Evolutionary conservation across 2,888 invertebrate species (phyloP), one percentile per base, ranked within the genome.

Genomic region (Chrysolina oricalcia): DNA sequence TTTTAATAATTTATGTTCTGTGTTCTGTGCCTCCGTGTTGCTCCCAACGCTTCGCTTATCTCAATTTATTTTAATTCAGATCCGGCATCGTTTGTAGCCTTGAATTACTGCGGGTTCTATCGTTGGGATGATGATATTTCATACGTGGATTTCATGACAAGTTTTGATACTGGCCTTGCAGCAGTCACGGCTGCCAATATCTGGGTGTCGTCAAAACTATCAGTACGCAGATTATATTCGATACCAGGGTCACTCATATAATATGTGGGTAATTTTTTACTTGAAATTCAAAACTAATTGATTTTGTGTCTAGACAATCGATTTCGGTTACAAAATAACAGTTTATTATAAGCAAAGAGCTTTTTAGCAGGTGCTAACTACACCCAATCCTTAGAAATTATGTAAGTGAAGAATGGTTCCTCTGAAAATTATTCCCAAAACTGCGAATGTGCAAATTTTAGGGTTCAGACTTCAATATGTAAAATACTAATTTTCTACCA

Each of bases 61-160:
- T 74, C 23, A 74, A 70, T 70, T 70, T 74, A 74, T 71, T 67
- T 74, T 43, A 62, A 74, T 74, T 70, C 74, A 67, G 67, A 71
- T 71, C 74, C 67, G 74, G 70, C 64, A 70, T 56, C 46, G 35
- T 74, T 66, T 67, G 53, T 67, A 15, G 59, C 59, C 59, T 59
- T 59, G 59, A 59, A n/a, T 23, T 27, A 35, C 59, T 59, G 59
- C 59, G 59, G 35, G 27, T 59, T 27, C 35, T 59, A 59, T 59
- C 59, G 27, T n/a, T 15, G 59, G 59, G 27, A 35, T n/a, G 59
- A n/a, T 27, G 59, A 59, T 59, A 59, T 59, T 59, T 59, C 59
- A 59, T 59, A 59, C 27, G 27, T 59, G 59, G 59, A 27, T 59
- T 23, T 9, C 59, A 35, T 59, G 59, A 59, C 59, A 59, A 35